Percentiles rank a stretch among this genome's conserved stretches.
These are phyloP conservation scores for Thalassophryne amazonica DNA, from an alignment of 2,797 vertebrate genomes.

Conservation along the genomic window DNA sequence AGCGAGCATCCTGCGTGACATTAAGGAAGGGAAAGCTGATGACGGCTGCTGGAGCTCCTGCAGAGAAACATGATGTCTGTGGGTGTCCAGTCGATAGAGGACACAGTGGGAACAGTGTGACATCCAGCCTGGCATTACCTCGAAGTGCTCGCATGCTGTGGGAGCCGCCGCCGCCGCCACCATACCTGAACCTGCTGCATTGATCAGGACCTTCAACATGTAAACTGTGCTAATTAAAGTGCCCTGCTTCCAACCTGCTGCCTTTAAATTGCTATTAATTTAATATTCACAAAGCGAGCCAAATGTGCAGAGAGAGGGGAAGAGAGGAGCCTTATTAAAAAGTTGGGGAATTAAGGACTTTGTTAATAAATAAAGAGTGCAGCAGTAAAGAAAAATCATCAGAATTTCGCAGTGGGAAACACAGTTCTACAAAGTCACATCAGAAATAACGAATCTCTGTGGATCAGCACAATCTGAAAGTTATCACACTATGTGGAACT, in stretches of 20 bases:
- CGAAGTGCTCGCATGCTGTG: constrained; percentile 17
- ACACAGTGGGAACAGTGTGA: neutral
- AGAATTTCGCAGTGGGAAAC: neutral
- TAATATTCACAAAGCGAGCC: constrained; percentile 59
- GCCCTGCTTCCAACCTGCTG: constrained; percentile 34
- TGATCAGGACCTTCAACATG: constrained; percentile 38
- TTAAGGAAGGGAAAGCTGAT: constrained; percentile 3
- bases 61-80: constrained; percentile 12
- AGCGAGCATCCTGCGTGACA: constrained; percentile 3
- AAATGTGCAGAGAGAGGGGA: constrained; percentile 33
- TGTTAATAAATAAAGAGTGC: constrained; percentile 35
- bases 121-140: constrained; percentile 19
- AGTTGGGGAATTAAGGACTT: constrained; percentile 41
- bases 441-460: constrained; percentile 2
- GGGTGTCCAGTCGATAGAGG: constrained; percentile 27
- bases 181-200: constrained; percentile 23
- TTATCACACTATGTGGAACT: neutral
- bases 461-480: constrained; percentile 16
- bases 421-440: constrained; percentile 10
- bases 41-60: neutral
- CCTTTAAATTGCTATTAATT: constrained; percentile 54
- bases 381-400: neutral
- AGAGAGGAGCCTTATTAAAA: constrained; percentile 48
- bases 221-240: constrained; percentile 57
- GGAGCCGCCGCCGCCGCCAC: neutral